phyloP scores from a whole-genome alignment of 2,888 invertebrate species.

The Lepidocyrtinus sp. region DNA sequence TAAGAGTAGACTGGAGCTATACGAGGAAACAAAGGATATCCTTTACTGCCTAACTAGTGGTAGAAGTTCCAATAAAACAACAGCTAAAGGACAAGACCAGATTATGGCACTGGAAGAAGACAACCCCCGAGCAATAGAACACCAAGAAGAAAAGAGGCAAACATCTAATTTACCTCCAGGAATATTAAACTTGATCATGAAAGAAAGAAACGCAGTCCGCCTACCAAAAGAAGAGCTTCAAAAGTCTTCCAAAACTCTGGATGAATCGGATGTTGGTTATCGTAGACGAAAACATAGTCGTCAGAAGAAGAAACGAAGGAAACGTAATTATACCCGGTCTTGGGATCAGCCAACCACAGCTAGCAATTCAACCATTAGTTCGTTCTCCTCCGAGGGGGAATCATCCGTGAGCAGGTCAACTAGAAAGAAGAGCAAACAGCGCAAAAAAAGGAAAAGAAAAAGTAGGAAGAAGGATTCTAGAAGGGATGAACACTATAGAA shows the following conservation, averaged over 20 bases:
- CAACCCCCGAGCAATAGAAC: constrained; percentile 10
- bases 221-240: background rate
- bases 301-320: background rate
- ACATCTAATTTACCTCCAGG: constrained; percentile 42
- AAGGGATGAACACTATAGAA: background rate
- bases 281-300: background rate
- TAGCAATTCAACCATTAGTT: background rate
- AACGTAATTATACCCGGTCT: background rate
- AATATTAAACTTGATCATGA: constrained; percentile 41
- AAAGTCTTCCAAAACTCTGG: background rate
- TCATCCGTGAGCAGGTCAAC: no score
- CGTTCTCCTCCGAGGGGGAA: background rate
- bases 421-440: constrained; percentile 7
- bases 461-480: background rate
- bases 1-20: no score
- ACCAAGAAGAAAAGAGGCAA: no score
- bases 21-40: no score
- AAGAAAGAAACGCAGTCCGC: constrained; percentile 22
- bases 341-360: background rate
- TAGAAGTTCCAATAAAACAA: no score
- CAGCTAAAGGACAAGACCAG: no score
- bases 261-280: background rate
- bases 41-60: no score
- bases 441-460: constrained; percentile 26
- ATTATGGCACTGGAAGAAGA: no score